Conservation (phyloP, 2,113 vertebrate genomes). For the Amphiprion percula region DNA sequence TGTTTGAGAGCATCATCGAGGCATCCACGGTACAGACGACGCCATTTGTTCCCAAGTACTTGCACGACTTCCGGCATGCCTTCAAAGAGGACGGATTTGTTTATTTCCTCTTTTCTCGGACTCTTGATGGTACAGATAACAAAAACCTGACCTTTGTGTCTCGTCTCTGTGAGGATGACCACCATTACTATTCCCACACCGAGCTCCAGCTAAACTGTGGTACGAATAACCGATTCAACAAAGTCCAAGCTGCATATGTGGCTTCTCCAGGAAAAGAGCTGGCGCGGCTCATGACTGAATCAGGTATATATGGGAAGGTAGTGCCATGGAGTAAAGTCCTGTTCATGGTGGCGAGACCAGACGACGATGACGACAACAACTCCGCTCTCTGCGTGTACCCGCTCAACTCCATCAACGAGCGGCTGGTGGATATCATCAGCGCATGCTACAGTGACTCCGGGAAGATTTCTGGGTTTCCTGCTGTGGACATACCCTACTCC, state of each 20-base stretch:
- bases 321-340: constrained; percentile 83
- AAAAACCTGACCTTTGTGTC: constrained; percentile 91
- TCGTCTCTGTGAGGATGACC: constrained; percentile 90
- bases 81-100: constrained; percentile 89
- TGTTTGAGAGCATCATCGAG: constrained; percentile 94
- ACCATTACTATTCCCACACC: constrained; percentile 92
- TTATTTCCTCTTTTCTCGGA: constrained; percentile 95
- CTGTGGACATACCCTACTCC: constrained; percentile 91
- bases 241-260: constrained; percentile 88
- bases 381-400: constrained; percentile 93
- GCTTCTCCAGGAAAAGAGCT: constrained; percentile 84
- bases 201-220: constrained; percentile 92
- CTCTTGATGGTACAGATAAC: constrained; percentile 83
- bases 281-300: constrained; percentile 73
- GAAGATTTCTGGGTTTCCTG: constrained; percentile 61
- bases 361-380: constrained; percentile 72
- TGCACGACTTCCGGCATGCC: constrained; percentile 83
- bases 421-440: constrained; percentile 87
- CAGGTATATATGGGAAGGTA: constrained; percentile 53
- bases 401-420: constrained; percentile 86
- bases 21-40: constrained; percentile 87
- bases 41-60: constrained; percentile 84
- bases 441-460: constrained; percentile 87
- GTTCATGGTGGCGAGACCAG: constrained; percentile 89
- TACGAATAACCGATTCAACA: constrained; percentile 79